Base-by-base conservation (phyloP, 2,797 vertebrate genomes). In the Sebastolobus alascanus region DNA sequence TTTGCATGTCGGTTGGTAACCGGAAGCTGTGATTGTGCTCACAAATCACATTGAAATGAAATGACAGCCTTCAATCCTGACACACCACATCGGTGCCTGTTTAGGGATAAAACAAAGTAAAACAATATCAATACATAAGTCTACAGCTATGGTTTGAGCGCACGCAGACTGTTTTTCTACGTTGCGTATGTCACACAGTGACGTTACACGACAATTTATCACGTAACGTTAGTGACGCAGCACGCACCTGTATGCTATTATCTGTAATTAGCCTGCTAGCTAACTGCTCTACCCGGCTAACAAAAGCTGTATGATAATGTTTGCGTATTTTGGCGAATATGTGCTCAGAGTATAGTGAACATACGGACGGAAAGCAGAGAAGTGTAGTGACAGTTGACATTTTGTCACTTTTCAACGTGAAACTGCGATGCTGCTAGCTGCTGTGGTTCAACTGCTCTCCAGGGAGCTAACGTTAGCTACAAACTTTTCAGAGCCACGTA, bases 21-120 rank as follows among this genome's bases (percentile, higher is more conserved):
- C 68, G 66, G 76, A 84, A 82, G 73, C 83, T 55, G 16, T 10
- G 68, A 83, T 31, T 46, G 22, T 13, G 46, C 64, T 87, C 64
- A 59, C 77, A 80, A 88, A 87, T 88, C 82, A 80, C 11, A 76
- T 70, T 75, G 72, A 80, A 78, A 56, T 73, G 88, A 84, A 12
- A 13, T 43, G n/a, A n/a, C 82, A 67, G 56, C 54, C 25, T 31
- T 33, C 31, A 27, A 43, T 37, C 56, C 81, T 66, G 79, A 70
- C 68, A 31, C 56, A 22, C 54, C 61, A 64, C 52, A 35, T 38
- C 46, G 52, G 68, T 0, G 64, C 33, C 79, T 79, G 75, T 87
- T 89, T 77, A 81, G 59, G 67, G 73, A 37, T 4, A 58, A 64
- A 75, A 68, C 74, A 73, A 66, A 60, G 27, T 20, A 10, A 68